These are phyloP conservation scores for Porites rus DNA, from an alignment of 92 coral and sea anemone genomes.

Conservation along the genomic window DNA sequence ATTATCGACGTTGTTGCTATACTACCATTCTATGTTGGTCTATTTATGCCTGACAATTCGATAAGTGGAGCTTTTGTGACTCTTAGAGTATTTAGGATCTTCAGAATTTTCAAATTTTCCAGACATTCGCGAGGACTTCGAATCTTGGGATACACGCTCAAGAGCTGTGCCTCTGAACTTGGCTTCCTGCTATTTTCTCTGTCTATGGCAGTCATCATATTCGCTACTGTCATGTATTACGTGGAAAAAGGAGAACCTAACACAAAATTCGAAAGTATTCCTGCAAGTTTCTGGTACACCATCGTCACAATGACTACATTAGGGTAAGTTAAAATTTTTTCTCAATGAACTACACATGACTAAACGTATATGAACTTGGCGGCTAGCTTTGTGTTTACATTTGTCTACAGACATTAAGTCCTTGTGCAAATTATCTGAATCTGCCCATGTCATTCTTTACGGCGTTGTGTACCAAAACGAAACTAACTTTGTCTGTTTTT, in stretches of 20 bases:
- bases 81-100: constrained; percentile 98
- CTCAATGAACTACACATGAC: constrained; percentile 1
- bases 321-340: constrained; percentile 82
- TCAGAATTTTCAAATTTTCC: constrained; percentile 99
- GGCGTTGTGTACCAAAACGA: background rate
- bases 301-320: constrained; percentile 99
- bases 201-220: constrained; percentile 98
- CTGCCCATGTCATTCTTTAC: constrained; percentile 31
- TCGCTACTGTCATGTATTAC: constrained; percentile 98
- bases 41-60: constrained; percentile 94
- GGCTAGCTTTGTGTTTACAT: constrained; percentile 32
- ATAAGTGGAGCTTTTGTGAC: constrained; percentile 99
- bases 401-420: constrained; percentile 53
- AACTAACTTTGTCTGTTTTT: background rate
- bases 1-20: constrained; percentile 97
- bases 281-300: constrained; percentile 99
- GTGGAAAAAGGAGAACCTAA: constrained; percentile 85
- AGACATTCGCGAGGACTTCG: constrained; percentile 99
- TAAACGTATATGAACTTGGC: background rate
- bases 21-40: constrained; percentile 92
- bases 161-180: constrained; percentile 98
- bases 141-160: constrained; percentile 94
- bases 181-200: constrained; percentile 96
- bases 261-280: constrained; percentile 95
- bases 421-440: constrained; percentile 60